Base-by-base conservation (phyloP, 1,140 invertebrate genomes). In the Schlechtendalia chinensis region DNA sequence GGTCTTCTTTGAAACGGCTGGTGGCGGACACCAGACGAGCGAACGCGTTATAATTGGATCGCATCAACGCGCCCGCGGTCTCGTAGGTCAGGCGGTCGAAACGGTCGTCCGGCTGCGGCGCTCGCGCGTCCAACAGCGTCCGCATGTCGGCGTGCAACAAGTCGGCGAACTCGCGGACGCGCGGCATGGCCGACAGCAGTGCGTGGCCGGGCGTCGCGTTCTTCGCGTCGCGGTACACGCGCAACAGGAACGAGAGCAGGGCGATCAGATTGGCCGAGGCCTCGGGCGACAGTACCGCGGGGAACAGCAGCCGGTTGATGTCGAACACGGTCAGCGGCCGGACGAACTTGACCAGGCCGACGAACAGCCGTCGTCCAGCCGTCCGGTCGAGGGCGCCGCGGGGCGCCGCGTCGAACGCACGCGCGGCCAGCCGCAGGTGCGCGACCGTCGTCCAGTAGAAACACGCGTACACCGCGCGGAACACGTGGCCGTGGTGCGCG, bases 391-490 rank as follows among this genome's bases (percentile, higher is more conserved):
- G 27, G 5, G 61, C 19, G 2, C 19, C 11, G 47, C 17, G 10
- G 39, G 3, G 3, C 0, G 5, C 1, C 39, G n/a, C 22, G 39
- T 79, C 22, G 6, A 79, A 22, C 2, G 63, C 19, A 1, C 19
- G 39, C 12, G 50, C 17, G 10, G 39, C 58, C 19, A 79, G 22
- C 29, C 45, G 45, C 17, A 79, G 19, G 22, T 79, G 75, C 5
- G 58, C 29, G 5, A 79, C 50, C 8, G 75, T 50, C 2, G 45
- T 47, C 75, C 75, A 79, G 5, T 79, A 79, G 16, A 79, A 61
- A 50, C 22, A 79, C 11, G 39, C 27, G 32, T 79, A 79, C 11
- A 79, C 5, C 0, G 22, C 19, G 10, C 17, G 17, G 17, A 79
- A 79, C 17, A 79, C 17, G 17, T 22, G 27, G 22, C 24, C 27